Percentiles rank a stretch among this genome's conserved stretches.
Conservation (phyloP, 2,888 invertebrate genomes). For the Dugesia japonica region DNA sequence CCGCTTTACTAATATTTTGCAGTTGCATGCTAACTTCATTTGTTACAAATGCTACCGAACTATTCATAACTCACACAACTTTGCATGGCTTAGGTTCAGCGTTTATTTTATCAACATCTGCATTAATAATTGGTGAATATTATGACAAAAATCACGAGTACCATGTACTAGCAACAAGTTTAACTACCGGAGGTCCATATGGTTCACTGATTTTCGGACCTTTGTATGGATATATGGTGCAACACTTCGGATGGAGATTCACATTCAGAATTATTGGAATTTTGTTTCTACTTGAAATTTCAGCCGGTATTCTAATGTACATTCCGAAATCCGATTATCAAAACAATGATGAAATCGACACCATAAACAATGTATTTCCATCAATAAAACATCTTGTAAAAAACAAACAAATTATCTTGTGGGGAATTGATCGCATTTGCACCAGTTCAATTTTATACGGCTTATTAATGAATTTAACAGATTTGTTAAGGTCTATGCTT, state of each 20-base stretch:
- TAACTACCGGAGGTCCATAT: slow-evolving; percentile 34
- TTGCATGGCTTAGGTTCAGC: slow-evolving; percentile 34
- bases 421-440: slow-evolving; percentile 30
- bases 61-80: slow-evolving; percentile 35
- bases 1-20: slow-evolving; percentile 32
- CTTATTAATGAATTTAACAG: slow-evolving; percentile 34
- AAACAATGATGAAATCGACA: neutral
- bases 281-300: slow-evolving; percentile 30
- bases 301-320: slow-evolving; percentile 23
- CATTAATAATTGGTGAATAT: slow-evolving; percentile 34
- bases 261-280: slow-evolving; percentile 32
- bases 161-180: slow-evolving; percentile 34
- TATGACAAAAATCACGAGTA: slow-evolving; percentile 34
- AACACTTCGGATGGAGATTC: slow-evolving; percentile 31
- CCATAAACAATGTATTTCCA: slow-evolving; percentile 21
- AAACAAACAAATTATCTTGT: slow-evolving; percentile 33
- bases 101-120: slow-evolving; percentile 33
- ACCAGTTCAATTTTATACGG: slow-evolving; percentile 35
- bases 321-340: slow-evolving; percentile 17
- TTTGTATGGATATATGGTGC: slow-evolving; percentile 26
- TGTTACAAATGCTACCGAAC: slow-evolving; percentile 31
- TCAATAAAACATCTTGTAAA: slow-evolving; percentile 28
- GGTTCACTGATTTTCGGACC: slow-evolving; percentile 35
- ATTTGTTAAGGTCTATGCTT: slow-evolving; percentile 23
- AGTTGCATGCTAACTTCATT: slow-evolving; percentile 33